Evolutionary conservation across 2,888 invertebrate genomes (phyloP).

Genomic region (Tetragonisca angustula): DNA sequence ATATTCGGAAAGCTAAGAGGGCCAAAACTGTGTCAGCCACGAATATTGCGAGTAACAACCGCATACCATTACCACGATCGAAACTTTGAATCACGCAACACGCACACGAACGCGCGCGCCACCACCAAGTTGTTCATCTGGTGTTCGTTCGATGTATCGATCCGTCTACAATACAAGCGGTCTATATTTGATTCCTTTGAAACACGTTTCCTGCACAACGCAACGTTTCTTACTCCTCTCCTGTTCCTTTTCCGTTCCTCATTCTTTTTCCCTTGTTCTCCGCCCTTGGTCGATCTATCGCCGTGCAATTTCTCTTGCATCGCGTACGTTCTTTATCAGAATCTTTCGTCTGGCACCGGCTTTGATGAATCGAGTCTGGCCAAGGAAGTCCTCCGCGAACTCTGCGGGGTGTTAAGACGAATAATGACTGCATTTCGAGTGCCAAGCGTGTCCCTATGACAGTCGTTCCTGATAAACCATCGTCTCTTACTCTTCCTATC

Average conservation of each 20-base stretch:
- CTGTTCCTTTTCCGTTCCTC: not conserved
- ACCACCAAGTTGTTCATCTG: conserved; percentile 9
- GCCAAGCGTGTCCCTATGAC: conserved; percentile 49
- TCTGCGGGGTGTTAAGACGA: conserved; percentile 32
- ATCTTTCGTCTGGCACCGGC: conserved; percentile 58
- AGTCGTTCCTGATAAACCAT: conserved; percentile 40
- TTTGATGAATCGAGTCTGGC: conserved; percentile 67
- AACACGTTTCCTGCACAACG: not conserved
- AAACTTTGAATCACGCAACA: conserved; percentile 31
- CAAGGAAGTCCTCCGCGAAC: conserved; percentile 20
- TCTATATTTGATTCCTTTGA: not conserved
- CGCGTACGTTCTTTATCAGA: conserved; percentile 31
- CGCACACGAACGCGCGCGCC: not conserved
- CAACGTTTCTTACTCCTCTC: too few species aligned
- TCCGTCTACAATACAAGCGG: not conserved
- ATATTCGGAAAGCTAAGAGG: conserved; percentile 31
- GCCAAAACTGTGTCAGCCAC: conserved; percentile 44
- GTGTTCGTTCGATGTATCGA: not conserved
- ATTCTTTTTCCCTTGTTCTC: too few species aligned
- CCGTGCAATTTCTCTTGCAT: not conserved
- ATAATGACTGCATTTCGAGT: conserved; percentile 47
- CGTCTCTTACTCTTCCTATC: conserved; percentile 3
- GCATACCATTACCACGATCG: not conserved
- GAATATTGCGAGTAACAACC: conserved; percentile 29
- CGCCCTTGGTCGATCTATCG: too few species aligned